Evolutionary conservation across 37 sponge, comb jelly and placozoan species (phyloP).

Genomic region (Dysidea cf. avara): DNA sequence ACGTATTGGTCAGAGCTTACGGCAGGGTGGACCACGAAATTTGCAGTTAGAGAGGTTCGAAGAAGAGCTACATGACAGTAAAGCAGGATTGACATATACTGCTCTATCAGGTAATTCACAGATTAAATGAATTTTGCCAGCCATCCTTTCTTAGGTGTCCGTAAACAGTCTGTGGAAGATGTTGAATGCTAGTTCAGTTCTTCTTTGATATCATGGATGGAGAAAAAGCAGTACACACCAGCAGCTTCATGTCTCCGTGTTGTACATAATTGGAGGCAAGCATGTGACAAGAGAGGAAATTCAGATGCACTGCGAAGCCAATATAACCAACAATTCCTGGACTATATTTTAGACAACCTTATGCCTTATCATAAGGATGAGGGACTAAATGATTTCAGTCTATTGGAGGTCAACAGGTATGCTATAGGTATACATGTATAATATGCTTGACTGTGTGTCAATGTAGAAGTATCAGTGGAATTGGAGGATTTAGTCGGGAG

Average conservation of each 20-base stretch:
- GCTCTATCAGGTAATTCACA: too few relatives aligned
- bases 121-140: too few relatives aligned
- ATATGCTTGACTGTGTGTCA: too few relatives aligned
- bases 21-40: neutral
- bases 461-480: too few relatives aligned
- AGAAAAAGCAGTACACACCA: neutral
- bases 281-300: conserved; percentile 23
- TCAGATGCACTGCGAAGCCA: neutral
- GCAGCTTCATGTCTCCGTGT: neutral
- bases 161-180: too few relatives aligned
- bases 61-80: neutral
- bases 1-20: neutral
- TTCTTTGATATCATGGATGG: neutral
- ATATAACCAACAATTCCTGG: conserved; percentile 12
- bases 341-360: conserved; percentile 7
- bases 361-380: conserved; percentile 47
- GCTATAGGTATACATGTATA: neutral
- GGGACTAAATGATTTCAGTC: conserved; percentile 7
- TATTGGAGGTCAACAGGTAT: conserved; percentile 42
- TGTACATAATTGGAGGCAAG: conserved; percentile 14
- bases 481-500: too few relatives aligned
- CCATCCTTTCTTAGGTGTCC: too few relatives aligned
- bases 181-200: neutral
- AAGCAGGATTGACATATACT: neutral
- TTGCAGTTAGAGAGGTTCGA: conserved; percentile 7